phyloP scores from a whole-genome alignment of 2,113 vertebrate species.

The Prunella himalayana region DNA sequence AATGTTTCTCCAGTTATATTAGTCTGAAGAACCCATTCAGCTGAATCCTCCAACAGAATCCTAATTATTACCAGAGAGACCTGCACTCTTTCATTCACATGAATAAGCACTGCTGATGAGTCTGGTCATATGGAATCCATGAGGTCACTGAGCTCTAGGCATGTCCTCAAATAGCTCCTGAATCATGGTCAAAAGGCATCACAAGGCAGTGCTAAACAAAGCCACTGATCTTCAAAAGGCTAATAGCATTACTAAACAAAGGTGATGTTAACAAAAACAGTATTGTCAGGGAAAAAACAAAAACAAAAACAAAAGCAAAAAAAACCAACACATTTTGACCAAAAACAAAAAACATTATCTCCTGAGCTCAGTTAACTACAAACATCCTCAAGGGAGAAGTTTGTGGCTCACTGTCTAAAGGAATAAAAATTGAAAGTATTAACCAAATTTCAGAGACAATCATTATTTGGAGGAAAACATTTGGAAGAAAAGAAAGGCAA shows the following conservation, averaged over 20 bases:
- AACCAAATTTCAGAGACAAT: not conserved
- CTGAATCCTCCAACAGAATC: not conserved
- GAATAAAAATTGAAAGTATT: not conserved
- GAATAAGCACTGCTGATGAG: not conserved
- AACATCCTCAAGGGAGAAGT: not conserved
- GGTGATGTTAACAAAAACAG: not conserved
- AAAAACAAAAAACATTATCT: not conserved
- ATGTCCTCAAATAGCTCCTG: not conserved
- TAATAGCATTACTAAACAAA: not conserved
- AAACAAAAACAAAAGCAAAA: not conserved
- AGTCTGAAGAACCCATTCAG: not conserved
- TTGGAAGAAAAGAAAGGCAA: not conserved
- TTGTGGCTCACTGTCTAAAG: not conserved
- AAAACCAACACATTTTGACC: not conserved
- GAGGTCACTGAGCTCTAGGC: not conserved
- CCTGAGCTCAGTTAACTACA: not conserved
- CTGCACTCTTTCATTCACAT: not conserved
- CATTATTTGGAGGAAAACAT: not conserved
- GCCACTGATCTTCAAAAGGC: not conserved
- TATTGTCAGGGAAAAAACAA: not conserved
- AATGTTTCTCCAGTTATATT: not conserved
- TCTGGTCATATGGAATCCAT: not conserved
- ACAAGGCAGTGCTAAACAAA: not conserved
- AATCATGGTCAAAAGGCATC: not conserved
- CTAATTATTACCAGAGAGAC: not conserved